These are phyloP conservation scores for Lichenostomus cassidix DNA, from an alignment of 2,113 vertebrate species.

Conservation along the genomic window DNA sequence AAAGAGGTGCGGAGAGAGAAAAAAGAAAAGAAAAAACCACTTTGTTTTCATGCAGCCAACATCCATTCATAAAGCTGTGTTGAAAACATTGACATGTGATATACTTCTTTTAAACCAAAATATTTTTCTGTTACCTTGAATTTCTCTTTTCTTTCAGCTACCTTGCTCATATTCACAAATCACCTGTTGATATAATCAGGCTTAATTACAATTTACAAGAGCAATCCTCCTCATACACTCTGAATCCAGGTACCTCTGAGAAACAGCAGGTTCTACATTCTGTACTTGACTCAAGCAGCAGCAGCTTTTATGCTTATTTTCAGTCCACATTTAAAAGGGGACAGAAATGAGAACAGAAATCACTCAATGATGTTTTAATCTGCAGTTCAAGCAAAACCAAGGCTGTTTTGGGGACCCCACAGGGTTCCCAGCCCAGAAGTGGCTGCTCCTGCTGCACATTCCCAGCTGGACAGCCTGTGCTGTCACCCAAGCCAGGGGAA, in stretches of 20 bases:
- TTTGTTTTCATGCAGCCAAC: neutral
- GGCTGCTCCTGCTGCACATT: neutral
- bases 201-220: neutral
- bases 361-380: neutral
- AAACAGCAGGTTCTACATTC: accelerated
- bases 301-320: neutral
- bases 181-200: neutral
- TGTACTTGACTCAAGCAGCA: neutral
- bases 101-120: accelerated
- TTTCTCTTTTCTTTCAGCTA: neutral
- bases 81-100: neutral
- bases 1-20: neutral
- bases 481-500: accelerated
- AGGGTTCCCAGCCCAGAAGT: accelerated
- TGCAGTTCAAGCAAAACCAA: neutral
- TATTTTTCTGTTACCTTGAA: neutral
- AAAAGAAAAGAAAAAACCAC: accelerated
- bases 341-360: neutral
- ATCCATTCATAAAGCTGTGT: neutral
- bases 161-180: neutral
- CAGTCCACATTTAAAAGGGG: neutral
- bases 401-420: accelerated
- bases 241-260: neutral
- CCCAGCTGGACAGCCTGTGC: accelerated
- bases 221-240: neutral